Conservation (phyloP, 2,113 vertebrate species). For the Lethenteron camtschaticum region DNA sequence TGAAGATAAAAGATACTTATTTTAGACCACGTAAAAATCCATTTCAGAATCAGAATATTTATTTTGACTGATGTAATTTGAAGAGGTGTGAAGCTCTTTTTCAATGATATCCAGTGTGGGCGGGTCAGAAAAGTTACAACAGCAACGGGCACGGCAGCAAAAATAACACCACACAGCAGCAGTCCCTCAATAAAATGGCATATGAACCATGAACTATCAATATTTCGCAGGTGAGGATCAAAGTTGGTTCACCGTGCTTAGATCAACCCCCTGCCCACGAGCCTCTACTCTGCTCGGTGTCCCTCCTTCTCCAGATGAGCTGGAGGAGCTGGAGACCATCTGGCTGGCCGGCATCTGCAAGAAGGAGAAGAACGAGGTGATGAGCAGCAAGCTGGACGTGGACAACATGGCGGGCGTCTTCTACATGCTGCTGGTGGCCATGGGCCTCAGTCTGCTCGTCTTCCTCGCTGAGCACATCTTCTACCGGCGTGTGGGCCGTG, state of each 20-base stretch:
- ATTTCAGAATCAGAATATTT: too few relatives aligned
- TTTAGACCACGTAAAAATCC: too few relatives aligned
- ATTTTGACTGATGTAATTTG: too few relatives aligned
- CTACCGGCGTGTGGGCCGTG: constrained; percentile 56
- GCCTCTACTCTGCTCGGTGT: background rate
- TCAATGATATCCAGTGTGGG: too few relatives aligned
- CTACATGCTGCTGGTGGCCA: constrained; percentile 70
- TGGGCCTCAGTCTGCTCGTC: constrained; percentile 57
- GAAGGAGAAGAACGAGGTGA: constrained; percentile 72
- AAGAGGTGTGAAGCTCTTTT: too few relatives aligned
- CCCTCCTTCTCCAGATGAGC: constrained; percentile 34
- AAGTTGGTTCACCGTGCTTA: background rate
- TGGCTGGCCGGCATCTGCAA: constrained; percentile 70
- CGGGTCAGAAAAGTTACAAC: too few relatives aligned
- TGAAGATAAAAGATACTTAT: too few relatives aligned
- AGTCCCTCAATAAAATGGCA: too few relatives aligned
- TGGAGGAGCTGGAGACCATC: constrained; percentile 59
- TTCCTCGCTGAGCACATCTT: constrained; percentile 67
- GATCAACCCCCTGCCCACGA: background rate
- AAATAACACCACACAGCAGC: too few relatives aligned
- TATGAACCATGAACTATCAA: too few relatives aligned
- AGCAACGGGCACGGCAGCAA: too few relatives aligned
- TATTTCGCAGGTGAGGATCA: too few relatives aligned
- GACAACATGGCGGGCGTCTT: constrained; percentile 77
- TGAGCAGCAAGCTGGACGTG: constrained; percentile 71